phyloP scores from a whole-genome alignment of 2,888 invertebrate genomes.

The Leucoptera coffeella region DNA sequence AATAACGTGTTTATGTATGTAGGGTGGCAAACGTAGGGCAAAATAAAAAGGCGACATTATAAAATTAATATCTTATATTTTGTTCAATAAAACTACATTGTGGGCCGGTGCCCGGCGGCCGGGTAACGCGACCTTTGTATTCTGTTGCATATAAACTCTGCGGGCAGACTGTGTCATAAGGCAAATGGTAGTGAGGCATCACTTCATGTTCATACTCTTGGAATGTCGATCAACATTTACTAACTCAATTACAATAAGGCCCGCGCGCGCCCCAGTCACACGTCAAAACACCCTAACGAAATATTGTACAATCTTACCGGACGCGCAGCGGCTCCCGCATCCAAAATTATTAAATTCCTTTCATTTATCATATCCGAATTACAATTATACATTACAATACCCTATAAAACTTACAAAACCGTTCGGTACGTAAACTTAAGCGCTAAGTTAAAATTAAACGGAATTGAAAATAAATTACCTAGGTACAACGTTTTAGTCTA shows the following conservation, averaged over 20 bases:
- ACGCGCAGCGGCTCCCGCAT: conserved; percentile 18
- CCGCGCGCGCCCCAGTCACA: conserved; percentile 26
- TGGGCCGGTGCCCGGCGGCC: conserved; percentile 51
- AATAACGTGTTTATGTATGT: too few species aligned
- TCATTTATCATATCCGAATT: too few species aligned
- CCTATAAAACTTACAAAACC: conserved; percentile 56
- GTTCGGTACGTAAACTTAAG: conserved; percentile 47
- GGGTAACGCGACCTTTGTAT: conserved; percentile 54
- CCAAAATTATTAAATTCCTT: conserved; percentile 18
- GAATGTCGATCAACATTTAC: too few species aligned
- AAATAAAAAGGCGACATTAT: conserved; percentile 38
- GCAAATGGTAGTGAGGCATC: too few species aligned
- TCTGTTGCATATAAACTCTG: conserved; percentile 52
- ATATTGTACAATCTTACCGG: conserved; percentile 34
- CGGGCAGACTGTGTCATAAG: conserved; percentile 54
- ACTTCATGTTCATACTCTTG: too few species aligned
- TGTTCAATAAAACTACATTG: conserved; percentile 54
- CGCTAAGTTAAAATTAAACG: conserved; percentile 52
- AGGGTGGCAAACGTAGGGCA: background rate
- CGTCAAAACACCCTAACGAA: too few species aligned
- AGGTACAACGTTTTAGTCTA: conserved; percentile 50
- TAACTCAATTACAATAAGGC: conserved; percentile 14
- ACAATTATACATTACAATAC: conserved; percentile 18
- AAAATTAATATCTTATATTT: conserved; percentile 55
- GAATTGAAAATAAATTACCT: conserved; percentile 57